Conservation (phyloP, 2,888 invertebrate species). For the Scotopteryx bipunctaria region DNA sequence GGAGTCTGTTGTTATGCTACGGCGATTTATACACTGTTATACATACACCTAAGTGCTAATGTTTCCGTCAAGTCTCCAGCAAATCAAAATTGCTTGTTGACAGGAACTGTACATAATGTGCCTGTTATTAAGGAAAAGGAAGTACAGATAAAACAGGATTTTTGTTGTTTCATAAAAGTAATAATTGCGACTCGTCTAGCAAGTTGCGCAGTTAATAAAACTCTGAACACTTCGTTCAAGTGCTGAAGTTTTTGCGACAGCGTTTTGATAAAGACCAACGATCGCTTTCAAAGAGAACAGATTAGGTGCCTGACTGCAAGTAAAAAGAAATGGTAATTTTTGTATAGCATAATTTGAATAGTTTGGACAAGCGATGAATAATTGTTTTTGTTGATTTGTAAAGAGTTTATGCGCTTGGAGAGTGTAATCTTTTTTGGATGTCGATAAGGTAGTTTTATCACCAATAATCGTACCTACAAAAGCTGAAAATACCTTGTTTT, state of each 20-base stretch:
- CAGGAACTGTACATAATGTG: too few relatives aligned
- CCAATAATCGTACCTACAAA: too few relatives aligned
- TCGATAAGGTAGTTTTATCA: background rate
- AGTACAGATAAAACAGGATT: background rate
- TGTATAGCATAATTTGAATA: background rate
- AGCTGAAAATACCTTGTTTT: background rate
- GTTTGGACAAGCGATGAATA: background rate
- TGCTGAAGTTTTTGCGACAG: slow-evolving; percentile 30
- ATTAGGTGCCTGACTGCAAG: slow-evolving; percentile 10
- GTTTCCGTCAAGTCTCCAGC: too few relatives aligned
- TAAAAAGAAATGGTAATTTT: slow-evolving; percentile 6
- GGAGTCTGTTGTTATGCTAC: slow-evolving; percentile 20
- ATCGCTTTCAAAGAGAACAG: slow-evolving; percentile 22
- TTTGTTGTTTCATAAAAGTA: slow-evolving; percentile 19
- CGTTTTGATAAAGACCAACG: slow-evolving; percentile 34
- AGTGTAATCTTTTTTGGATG: background rate
- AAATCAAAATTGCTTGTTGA: too few relatives aligned
- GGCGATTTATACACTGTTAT: slow-evolving; percentile 1
- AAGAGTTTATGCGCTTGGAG: background rate
- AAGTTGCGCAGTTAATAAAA: slow-evolving; percentile 37
- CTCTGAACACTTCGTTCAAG: slow-evolving; percentile 28
- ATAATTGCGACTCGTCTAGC: slow-evolving; percentile 36
- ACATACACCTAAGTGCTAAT: too few relatives aligned
- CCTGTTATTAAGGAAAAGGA: too few relatives aligned
- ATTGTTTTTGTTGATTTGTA: background rate